Base-by-base conservation (phyloP, 2,888 invertebrate genomes). In the Noctua janthe region DNA sequence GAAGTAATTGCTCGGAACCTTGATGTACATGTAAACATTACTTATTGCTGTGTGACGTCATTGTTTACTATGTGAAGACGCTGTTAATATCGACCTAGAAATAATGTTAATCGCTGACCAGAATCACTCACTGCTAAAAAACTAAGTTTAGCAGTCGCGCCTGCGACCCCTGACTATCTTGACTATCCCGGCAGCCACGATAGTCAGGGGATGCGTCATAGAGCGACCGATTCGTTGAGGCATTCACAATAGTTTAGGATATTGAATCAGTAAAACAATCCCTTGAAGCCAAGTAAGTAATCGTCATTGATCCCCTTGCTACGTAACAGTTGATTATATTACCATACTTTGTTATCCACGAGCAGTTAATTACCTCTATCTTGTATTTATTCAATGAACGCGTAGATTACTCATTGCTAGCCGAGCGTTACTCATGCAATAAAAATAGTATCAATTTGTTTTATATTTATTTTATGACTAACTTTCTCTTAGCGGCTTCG, bases 401-500 rank as follows among this genome's bases (percentile, higher is more conserved):
- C 54, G 0, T 74, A 64, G 71, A 77, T 86, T 78, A 75, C 39
- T 84, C 77, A 72, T 39, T 66, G 11, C 15, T 11, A 75, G 51
- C 39, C 23, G 10, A 29, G 5, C 47, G 56, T 80, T 67, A 82
- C 47, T 82, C 86, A 84, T n/a, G 59, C 39, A 23, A n/a, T 86
- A 70, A 77, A 72, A 72, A 74, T 77, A 84, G 85, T 72, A 69
- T 11, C 64, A 49, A 39, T 49, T 74, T 56, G 71, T 74, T 71
- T 74, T 85, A 71, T 81, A 74, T 70, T 82, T 77, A 77, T 77
- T 74, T 64, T 29, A 75, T 84, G 83, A 85, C 51, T 75, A 85
- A 85, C 71, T 80, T 80, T 85, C 74, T 81, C 29, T 39, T 17
- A 74, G 7, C 15, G 47, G 7, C 29, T n/a, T 67, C 13, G 51